Evolutionary conservation across 2,113 vertebrate species (phyloP).

Genomic region (Salvelinus alpinus): DNA sequence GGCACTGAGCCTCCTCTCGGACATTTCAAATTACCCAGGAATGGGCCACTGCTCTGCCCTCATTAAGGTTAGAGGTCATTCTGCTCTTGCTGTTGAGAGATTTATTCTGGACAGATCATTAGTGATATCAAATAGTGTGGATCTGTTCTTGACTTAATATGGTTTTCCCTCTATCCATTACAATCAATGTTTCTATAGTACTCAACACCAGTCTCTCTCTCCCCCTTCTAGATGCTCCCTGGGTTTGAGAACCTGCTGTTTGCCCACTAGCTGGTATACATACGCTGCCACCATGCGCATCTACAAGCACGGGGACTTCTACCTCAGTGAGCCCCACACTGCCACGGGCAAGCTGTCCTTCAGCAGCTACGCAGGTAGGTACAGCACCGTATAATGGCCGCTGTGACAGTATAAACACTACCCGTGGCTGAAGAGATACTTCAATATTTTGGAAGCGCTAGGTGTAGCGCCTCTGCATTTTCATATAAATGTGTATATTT

Average conservation of each 20-base stretch:
- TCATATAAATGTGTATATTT: neutral
- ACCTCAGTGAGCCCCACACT: conserved; percentile 73
- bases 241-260: conserved; percentile 91
- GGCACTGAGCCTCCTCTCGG: conserved; percentile 20
- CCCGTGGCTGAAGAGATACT: neutral
- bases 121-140: neutral
- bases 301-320: conserved; percentile 93
- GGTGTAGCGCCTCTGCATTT: neutral
- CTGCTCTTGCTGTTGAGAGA: neutral
- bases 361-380: conserved; percentile 87
- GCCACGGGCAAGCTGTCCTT: conserved; percentile 83
- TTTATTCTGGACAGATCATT: neutral
- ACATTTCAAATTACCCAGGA: conserved; percentile 65
- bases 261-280: conserved; percentile 92
- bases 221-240: conserved; percentile 80
- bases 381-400: too few species aligned
- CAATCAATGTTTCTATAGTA: neutral
- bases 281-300: conserved; percentile 89
- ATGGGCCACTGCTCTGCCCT: conserved; percentile 94
- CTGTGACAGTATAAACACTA: neutral
- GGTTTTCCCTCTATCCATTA: neutral
- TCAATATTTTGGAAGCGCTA: neutral
- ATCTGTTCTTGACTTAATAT: neutral
- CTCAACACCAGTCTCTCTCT: neutral
- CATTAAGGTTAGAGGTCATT: conserved; percentile 81